Conservation (phyloP, 2,888 invertebrate genomes). For the Cremastobaeus sp. region DNA sequence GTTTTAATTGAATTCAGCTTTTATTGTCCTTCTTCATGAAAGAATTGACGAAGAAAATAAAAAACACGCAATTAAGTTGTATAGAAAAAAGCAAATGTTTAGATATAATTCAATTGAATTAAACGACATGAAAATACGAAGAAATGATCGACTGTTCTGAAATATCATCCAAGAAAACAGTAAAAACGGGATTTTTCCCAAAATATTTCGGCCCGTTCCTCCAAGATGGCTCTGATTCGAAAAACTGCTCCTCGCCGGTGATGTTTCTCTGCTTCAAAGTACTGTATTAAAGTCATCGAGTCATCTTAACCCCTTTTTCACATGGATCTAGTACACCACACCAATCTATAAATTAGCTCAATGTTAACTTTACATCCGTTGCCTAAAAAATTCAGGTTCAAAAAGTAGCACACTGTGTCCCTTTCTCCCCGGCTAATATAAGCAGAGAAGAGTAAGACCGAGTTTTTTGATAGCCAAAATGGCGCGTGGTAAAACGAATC, state of each 20-base stretch:
- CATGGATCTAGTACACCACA: slow-evolving; percentile 35
- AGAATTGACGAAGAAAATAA: no score
- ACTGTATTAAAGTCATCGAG: slow-evolving; percentile 57
- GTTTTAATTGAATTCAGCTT: no score
- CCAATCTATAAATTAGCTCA: slow-evolving; percentile 50
- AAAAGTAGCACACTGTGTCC: slow-evolving; percentile 57
- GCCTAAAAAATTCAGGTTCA: slow-evolving; percentile 50
- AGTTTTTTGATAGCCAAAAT: slow-evolving; percentile 47
- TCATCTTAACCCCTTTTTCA: slow-evolving; percentile 55
- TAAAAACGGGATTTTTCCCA: neutral
- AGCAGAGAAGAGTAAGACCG: slow-evolving; percentile 32
- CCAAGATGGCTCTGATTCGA: slow-evolving; percentile 42
- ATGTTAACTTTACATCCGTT: slow-evolving; percentile 31
- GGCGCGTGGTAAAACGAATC: slow-evolving; percentile 35
- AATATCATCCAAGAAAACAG: no score
- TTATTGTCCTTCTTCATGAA: no score
- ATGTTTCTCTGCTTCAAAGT: slow-evolving; percentile 44
- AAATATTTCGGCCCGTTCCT: slow-evolving; percentile 20
- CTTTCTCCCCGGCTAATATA: slow-evolving; percentile 44
- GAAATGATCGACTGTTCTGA: no score
- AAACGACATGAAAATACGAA: no score
- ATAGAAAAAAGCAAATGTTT: no score
- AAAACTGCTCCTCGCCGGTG: slow-evolving; percentile 28
- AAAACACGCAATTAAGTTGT: no score
- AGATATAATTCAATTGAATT: no score